phyloP scores from a whole-genome alignment of 2,113 vertebrate genomes.

The Brienomyrus brachyistius region DNA sequence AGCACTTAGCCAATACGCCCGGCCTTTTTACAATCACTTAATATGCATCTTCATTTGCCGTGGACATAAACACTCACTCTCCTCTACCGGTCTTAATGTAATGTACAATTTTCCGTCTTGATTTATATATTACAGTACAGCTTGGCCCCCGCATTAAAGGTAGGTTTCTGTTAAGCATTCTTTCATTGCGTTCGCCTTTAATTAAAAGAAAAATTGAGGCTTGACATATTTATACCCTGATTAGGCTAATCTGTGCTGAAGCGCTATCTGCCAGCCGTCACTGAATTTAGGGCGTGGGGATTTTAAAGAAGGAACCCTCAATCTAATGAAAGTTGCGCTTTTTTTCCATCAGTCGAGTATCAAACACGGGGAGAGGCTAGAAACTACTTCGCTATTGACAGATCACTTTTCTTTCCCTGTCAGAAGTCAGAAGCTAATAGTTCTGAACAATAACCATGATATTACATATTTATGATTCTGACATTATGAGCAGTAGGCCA shows the following conservation, averaged over 20 bases:
- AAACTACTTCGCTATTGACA: neutral
- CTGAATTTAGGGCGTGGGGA: neutral
- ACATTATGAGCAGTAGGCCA: neutral
- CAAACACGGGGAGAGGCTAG: neutral
- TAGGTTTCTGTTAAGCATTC: neutral
- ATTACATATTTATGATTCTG: neutral
- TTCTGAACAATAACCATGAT: neutral
- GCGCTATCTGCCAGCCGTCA: neutral
- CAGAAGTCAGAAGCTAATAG: neutral
- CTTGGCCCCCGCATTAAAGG: neutral
- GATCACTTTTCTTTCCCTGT: neutral
- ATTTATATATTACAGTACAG: neutral
- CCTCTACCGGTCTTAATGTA: neutral
- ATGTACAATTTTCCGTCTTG: neutral
- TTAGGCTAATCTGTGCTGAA: neutral
- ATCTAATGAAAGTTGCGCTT: neutral
- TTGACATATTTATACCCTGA: neutral
- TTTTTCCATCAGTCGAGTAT: neutral
- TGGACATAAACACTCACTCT: neutral
- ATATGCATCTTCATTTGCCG: neutral
- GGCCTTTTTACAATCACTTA: neutral
- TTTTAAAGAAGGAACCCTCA: neutral
- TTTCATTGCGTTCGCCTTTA: neutral
- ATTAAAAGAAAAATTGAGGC: neutral
- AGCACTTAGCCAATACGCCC: neutral